These are phyloP conservation scores for Hydrozoanthus gracilis DNA, from an alignment of 92 coral and sea anemone genomes.

Conservation along the genomic window DNA sequence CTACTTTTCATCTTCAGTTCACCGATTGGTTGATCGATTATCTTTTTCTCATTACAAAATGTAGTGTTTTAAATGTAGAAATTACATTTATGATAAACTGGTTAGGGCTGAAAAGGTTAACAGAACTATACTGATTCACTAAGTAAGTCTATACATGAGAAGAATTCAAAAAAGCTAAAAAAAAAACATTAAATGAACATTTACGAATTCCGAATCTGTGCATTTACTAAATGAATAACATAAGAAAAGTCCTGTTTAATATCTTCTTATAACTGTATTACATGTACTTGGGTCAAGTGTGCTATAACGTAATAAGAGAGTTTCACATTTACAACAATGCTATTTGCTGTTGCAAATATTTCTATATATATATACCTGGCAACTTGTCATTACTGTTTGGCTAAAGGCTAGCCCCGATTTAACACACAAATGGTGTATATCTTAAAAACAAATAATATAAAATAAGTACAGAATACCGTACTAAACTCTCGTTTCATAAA, in stretches of 20 bases:
- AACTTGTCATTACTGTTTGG: background rate
- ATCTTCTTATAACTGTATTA: background rate
- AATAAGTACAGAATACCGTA: slow-evolving; percentile 24
- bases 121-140: no score
- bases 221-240: background rate
- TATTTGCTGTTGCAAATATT: background rate
- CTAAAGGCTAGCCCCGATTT: background rate
- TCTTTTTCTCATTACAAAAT: no score
- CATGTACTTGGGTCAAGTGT: background rate
- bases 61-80: no score
- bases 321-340: background rate
- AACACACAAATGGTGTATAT: background rate
- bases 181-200: no score
- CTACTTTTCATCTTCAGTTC: no score
- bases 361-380: background rate
- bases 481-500: slow-evolving; percentile 31
- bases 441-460: slow-evolving; percentile 46
- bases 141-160: no score
- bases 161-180: no score
- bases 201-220: no score
- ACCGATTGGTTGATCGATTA: no score
- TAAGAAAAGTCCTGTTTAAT: background rate
- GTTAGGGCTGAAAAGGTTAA: no score
- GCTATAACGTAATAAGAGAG: no score
- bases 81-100: no score